Evolutionary conservation across 2,113 vertebrate genomes (phyloP), one percentile per base, ranked within the genome.

Genomic region (Chamaetylas fuelleborni): DNA sequence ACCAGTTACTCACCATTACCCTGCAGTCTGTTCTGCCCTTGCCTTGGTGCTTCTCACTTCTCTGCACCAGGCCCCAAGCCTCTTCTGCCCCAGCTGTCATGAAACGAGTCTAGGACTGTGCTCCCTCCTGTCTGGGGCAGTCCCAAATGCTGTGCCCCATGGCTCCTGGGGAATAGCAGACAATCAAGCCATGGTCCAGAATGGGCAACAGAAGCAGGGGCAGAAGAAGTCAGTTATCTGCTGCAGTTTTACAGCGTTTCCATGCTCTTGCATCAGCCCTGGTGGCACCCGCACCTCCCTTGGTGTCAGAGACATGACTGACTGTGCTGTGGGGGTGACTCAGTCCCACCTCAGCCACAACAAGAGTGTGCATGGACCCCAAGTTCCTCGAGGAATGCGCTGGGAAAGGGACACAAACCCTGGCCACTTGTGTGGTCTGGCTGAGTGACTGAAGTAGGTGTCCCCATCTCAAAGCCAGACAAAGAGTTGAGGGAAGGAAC

Each of bases 291-390:
- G 13, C 26, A 29, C 8, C 16, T 14, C 13, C 33, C 8, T 16
- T 31, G 23, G 47, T 4, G 4, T 40, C 33, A 47, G 34, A 12
- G 33, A 9, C 43, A 24, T 5, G 8, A 12, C 12, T 3, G 5
- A 45, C 11, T 54, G 23, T 50, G n/a, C 34, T 61, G 34, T 9
- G 1, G 26, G 29, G 5, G 5, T 33, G 28, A 8, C 36, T 81
- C 28, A 11, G 45, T 81, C 19, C 34, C 3, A 3, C 25, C 25
- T 17, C 0, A 0, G 20, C 24, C 4, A 6, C 6, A 45, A 20
- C 11, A 15, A 1, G 47, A 53, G 5, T 40, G 24, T 54, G 16
- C 36, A 70, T 9, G 19, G 25, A 48, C 12, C 8, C 19, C 0
- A 3, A 1, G 17, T 51, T 93, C 38, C 56, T 45, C 38, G 14